Evolutionary conservation across 2,113 vertebrate species (phyloP).

Genomic region (Rhinoptilus africanus): DNA sequence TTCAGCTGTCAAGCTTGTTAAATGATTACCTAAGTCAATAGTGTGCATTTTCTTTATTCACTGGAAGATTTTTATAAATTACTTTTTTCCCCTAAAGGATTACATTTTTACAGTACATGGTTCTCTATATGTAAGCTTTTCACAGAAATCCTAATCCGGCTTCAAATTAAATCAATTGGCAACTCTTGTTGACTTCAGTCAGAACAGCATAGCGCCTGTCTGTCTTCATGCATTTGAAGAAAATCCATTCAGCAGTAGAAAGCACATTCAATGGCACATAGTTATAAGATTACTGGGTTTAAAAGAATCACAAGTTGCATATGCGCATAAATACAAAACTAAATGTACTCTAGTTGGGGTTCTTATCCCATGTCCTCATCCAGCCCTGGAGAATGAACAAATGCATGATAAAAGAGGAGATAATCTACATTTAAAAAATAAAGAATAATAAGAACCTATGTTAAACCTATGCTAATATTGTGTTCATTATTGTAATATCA

Average conservation of each 20-base stretch:
- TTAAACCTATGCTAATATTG: background rate
- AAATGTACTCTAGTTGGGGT: background rate
- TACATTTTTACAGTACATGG: conserved; percentile 28
- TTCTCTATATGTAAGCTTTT: conserved; percentile 26
- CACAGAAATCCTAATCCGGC: background rate
- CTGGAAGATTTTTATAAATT: background rate
- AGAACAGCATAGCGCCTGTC: background rate
- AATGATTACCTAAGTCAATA: conserved; percentile 33
- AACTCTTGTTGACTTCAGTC: conserved; percentile 4
- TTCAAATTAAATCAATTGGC: conserved; percentile 4
- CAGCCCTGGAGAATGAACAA: background rate
- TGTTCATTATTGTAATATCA: background rate
- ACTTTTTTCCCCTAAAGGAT: background rate
- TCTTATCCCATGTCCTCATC: background rate
- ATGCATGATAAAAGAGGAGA: background rate
- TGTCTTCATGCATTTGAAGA: background rate
- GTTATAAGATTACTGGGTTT: background rate
- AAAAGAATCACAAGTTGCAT: background rate
- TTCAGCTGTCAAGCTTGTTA: conserved; percentile 15
- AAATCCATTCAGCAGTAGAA: conserved; percentile 6
- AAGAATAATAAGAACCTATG: background rate
- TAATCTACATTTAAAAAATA: background rate
- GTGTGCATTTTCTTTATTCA: background rate
- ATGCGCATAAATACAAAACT: background rate
- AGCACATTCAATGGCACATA: background rate